These are phyloP conservation scores for Marasmarcha lunaedactyla DNA, from an alignment of 2,888 invertebrate species.

Conservation along the genomic window DNA sequence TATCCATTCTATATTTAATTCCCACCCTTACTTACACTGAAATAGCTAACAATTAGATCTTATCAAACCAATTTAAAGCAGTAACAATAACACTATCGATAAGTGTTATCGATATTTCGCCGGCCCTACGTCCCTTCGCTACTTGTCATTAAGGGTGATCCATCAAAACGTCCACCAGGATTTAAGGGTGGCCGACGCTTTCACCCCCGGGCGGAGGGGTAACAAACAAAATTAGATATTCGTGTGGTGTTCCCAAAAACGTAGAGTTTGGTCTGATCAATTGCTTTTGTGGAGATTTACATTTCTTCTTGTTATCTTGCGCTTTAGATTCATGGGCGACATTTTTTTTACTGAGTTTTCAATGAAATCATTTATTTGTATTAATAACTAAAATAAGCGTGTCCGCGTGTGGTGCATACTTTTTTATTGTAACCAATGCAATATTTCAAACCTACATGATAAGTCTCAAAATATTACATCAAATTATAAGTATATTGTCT, in stretches of 20 bases:
- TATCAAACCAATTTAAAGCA: constrained; percentile 33
- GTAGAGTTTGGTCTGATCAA: constrained; percentile 58
- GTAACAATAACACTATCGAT: constrained; percentile 19
- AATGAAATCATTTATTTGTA: no score
- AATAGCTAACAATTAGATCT: constrained; percentile 24
- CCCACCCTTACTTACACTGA: constrained; percentile 19
- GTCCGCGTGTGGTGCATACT: no score
- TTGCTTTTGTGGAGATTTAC: constrained; percentile 27
- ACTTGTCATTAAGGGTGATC: constrained; percentile 71
- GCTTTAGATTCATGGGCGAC: not conserved
- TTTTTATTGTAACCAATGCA: no score
- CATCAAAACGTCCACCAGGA: constrained; percentile 68
- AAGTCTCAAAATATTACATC: no score
- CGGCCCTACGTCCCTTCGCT: constrained; percentile 52
- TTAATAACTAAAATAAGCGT: no score
- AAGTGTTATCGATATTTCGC: constrained; percentile 23
- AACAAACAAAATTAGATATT: constrained; percentile 68
- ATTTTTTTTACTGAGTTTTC: no score
- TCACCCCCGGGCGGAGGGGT: constrained; percentile 31
- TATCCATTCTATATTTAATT: constrained; percentile 15
- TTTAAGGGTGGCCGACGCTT: constrained; percentile 60
- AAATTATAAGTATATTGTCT: no score
- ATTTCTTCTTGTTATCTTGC: not conserved
- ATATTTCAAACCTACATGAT: no score
- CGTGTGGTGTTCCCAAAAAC: constrained; percentile 58